Conservation (phyloP, 2,113 vertebrate genomes). For the Cheilinus undulatus region DNA sequence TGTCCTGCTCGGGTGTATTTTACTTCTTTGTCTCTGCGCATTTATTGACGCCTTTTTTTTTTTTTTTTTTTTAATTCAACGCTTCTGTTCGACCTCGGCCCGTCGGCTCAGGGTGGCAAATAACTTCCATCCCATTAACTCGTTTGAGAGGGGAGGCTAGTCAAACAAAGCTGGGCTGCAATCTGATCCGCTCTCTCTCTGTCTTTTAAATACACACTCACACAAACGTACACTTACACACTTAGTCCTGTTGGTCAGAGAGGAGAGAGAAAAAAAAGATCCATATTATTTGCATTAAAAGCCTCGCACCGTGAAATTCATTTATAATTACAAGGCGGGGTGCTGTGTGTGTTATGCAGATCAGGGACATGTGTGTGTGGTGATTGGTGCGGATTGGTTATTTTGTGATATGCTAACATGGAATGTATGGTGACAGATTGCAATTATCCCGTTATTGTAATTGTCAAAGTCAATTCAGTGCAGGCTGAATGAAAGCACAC, state of each 20-base stretch:
- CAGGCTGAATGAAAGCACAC: constrained; percentile 34
- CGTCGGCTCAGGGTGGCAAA: constrained; percentile 76
- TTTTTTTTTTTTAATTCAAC: constrained; percentile 67
- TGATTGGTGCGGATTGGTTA: constrained; percentile 71
- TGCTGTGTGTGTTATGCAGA: constrained; percentile 75
- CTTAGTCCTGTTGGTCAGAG: constrained; percentile 57
- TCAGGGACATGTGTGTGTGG: constrained; percentile 68
- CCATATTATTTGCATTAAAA: constrained; percentile 86
- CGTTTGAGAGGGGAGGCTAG: constrained; percentile 87
- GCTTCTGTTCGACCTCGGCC: constrained; percentile 84
- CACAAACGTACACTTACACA: constrained; percentile 14
- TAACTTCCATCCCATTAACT: constrained; percentile 97
- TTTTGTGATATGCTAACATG: constrained; percentile 80
- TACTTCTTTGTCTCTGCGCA: constrained; percentile 88
- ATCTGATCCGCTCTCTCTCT: constrained; percentile 72
- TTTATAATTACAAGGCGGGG: constrained; percentile 81
- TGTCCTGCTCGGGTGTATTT: constrained; percentile 83
- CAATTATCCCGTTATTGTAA: constrained; percentile 85
- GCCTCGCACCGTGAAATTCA: constrained; percentile 83
- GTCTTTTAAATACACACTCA: constrained; percentile 11
- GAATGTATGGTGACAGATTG: constrained; percentile 82
- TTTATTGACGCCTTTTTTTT: constrained; percentile 83
- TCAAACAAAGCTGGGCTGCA: constrained; percentile 87
- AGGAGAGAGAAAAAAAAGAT: constrained; percentile 33
- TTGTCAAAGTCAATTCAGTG: constrained; percentile 82